Evolutionary conservation across 2,888 invertebrate genomes (phyloP), one percentile per base, ranked within the genome.

Genomic region (Bombylius major): DNA sequence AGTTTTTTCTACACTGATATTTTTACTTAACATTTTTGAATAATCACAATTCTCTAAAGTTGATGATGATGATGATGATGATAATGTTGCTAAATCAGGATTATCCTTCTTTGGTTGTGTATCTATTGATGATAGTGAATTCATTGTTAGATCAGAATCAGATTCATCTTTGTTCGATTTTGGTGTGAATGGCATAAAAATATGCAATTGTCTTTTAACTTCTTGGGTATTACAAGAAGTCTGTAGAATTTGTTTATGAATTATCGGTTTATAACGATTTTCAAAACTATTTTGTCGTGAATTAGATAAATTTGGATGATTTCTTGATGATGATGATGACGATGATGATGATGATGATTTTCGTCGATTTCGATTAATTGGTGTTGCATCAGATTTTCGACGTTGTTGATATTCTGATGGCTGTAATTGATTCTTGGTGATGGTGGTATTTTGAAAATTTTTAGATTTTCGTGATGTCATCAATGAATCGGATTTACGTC

Each of bases 161-260:
- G 11, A 11, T 11, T 42, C 12, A 8, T 42, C 11, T 11, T 42
- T 8, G 11, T 42, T 42, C 4, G 8, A 11, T 11, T 11, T 11
- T 1, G 39, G 11, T 42, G 8, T 11, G 11, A 42, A 42, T 11
- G 86, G 86, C 78, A 86, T 83, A 65, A 87, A 87, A 59, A 87
- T 86, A 67, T 87, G 87, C 44, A 87, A 75, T 66, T 89, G 86
- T 61, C 82, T 78, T 65, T 82, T 82, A 8, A 74, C 65, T 58
- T 74, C 67, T 32, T 68, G 69, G 14, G 66, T 53, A 51, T 64
- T 64, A 50, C 61, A 64, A 23, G 59, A 60, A 4, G 60, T 62
- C 49, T 65, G 65, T 49, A 63, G 56, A 51, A 64, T 63, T 57
- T 64, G 63, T 42, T 60, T 62, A 47, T 61, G 60, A 36, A 66